Evolutionary conservation across 2,113 vertebrate species (phyloP).

Genomic region (Apistogramma diplotaenia): DNA sequence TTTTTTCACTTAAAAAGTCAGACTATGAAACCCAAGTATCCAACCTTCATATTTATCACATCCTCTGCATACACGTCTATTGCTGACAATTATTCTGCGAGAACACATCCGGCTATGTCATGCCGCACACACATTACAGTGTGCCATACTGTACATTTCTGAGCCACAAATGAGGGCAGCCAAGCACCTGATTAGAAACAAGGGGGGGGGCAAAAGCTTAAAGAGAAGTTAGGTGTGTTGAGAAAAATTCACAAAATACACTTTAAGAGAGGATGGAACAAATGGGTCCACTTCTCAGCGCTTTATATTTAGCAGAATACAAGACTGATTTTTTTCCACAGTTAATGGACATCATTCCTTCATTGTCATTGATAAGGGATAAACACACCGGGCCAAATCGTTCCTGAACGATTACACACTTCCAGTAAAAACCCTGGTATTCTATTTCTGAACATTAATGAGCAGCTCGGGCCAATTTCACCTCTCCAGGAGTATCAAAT

Average conservation of each 20-base stretch:
- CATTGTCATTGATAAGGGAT: constrained; percentile 14
- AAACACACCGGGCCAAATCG: constrained; percentile 14
- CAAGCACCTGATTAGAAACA: background rate
- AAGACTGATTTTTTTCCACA: background rate
- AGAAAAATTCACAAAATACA: background rate
- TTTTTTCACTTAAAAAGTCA: background rate
- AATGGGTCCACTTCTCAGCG: background rate
- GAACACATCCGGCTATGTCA: constrained; percentile 39
- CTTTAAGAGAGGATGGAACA: background rate
- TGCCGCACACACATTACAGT: background rate
- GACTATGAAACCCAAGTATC: background rate
- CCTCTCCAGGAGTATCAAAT: constrained; percentile 58
- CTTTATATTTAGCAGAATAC: constrained; percentile 19
- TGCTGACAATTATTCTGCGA: background rate
- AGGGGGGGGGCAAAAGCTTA: background rate
- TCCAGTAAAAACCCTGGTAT: constrained; percentile 57
- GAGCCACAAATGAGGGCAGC: background rate
- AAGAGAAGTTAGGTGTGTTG: background rate
- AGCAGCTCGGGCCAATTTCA: constrained; percentile 38
- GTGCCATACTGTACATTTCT: background rate
- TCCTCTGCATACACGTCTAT: background rate
- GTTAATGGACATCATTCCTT: background rate
- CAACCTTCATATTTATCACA: background rate
- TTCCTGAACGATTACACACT: constrained; percentile 43
- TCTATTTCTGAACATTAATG: constrained; percentile 69